These are phyloP conservation scores for Hippopotamyrus pictus DNA, from an alignment of 2,797 vertebrate species.

Conservation along the genomic window DNA sequence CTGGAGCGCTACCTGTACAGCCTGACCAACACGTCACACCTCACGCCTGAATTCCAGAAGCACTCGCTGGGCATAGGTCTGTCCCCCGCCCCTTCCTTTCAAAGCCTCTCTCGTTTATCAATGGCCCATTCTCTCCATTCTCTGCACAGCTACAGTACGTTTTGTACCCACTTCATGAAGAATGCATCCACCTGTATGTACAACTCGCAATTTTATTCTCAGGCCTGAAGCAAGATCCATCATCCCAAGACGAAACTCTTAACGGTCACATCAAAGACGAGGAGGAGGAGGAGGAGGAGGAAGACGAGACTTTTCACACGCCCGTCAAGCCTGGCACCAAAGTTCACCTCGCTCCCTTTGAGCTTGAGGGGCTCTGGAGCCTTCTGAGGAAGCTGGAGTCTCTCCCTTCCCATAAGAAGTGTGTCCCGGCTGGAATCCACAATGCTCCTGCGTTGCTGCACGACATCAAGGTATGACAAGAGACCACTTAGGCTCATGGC, in stretches of 20 bases:
- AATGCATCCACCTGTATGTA: not conserved
- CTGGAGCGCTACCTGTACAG: constrained; percentile 92
- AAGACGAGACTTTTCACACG: constrained; percentile 31
- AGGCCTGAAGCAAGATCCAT: constrained; percentile 72
- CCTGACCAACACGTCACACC: constrained; percentile 81
- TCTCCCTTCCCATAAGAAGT: constrained; percentile 87
- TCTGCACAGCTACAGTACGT: not conserved
- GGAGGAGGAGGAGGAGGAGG: constrained; percentile 38
- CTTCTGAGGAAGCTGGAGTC: constrained; percentile 87
- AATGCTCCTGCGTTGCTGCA: constrained; percentile 81
- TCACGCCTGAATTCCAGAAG: constrained; percentile 93
- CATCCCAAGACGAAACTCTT: constrained; percentile 36
- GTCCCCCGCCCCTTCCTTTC: constrained; percentile 26
- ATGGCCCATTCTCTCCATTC: not conserved
- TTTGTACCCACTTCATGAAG: not conserved
- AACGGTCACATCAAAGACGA: constrained; percentile 43
- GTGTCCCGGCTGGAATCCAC: constrained; percentile 89
- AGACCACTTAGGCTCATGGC: too few relatives aligned
- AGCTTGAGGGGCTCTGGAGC: constrained; percentile 86
- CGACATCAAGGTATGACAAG: constrained; percentile 73
- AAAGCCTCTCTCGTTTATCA: not conserved
- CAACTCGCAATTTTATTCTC: constrained; percentile 4
- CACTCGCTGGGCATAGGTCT: constrained; percentile 85
- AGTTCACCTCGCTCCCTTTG: constrained; percentile 76
- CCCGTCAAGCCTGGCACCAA: constrained; percentile 42